Conservation (phyloP, 92 coral and sea anemone genomes). For the Epizoanthus illoricatus region DNA sequence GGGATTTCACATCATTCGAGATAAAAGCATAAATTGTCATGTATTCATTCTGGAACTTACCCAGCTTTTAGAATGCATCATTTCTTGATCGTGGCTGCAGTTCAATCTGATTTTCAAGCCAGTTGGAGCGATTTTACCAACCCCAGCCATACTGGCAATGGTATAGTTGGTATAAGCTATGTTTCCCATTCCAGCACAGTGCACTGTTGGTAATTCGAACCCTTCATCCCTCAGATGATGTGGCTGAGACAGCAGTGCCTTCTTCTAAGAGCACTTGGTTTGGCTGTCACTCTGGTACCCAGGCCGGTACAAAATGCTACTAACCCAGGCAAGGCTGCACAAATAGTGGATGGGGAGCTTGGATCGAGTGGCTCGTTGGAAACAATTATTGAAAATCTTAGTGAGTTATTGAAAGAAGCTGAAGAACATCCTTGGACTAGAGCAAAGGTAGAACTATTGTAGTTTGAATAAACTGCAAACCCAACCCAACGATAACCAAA, state of each 20-base stretch:
- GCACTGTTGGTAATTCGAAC: background rate
- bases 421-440: slow-evolving; percentile 59
- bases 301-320: slow-evolving; percentile 53
- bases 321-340: slow-evolving; percentile 27
- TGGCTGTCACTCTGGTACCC: slow-evolving; percentile 67
- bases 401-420: slow-evolving; percentile 54
- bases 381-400: slow-evolving; percentile 52
- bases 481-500: background rate
- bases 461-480: too few species aligned
- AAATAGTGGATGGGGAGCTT: slow-evolving; percentile 50
- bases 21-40: too few species aligned
- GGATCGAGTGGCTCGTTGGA: slow-evolving; percentile 45
- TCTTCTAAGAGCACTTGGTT: slow-evolving; percentile 69
- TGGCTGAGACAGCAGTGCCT: slow-evolving; percentile 84
- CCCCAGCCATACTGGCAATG: background rate
- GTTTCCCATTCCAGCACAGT: too few species aligned
- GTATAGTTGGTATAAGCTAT: background rate
- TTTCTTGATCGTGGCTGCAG: too few species aligned
- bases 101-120: too few species aligned
- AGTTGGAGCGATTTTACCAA: background rate
- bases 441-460: slow-evolving; percentile 47
- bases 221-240: slow-evolving; percentile 55
- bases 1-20: too few species aligned
- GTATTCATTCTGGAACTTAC: too few species aligned
- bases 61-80: too few species aligned